These are phyloP conservation scores for Pyxicephalus adspersus DNA, from an alignment of 2,113 vertebrate species.

Conservation along the genomic window DNA sequence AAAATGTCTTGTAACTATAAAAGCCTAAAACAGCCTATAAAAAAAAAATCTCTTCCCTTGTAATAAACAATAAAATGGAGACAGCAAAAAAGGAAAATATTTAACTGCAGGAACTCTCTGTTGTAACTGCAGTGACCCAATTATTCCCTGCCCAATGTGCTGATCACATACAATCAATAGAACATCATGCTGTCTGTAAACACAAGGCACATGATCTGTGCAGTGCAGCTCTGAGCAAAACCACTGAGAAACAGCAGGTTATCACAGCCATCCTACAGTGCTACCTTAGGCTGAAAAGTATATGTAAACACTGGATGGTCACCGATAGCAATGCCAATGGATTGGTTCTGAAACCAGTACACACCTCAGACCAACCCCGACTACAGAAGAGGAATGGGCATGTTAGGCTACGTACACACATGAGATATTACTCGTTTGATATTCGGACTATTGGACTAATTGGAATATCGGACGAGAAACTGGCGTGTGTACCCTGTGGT, in stretches of 20 bases:
- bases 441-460: too few relatives aligned
- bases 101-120: not conserved
- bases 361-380: too few relatives aligned
- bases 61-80: not conserved
- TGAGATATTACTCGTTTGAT: too few relatives aligned
- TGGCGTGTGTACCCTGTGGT: too few relatives aligned
- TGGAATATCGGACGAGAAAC: too few relatives aligned
- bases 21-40: not conserved
- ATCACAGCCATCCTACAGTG: not conserved
- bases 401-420: too few relatives aligned
- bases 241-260: not conserved
- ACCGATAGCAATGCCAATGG: too few relatives aligned
- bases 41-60: not conserved
- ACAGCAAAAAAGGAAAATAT: not conserved
- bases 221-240: not conserved
- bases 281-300: too few relatives aligned
- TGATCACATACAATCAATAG: constrained; percentile 4
- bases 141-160: not conserved
- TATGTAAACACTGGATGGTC: too few relatives aligned
- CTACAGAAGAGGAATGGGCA: too few relatives aligned
- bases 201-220: not conserved
- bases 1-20: too few relatives aligned
- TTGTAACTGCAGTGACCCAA: constrained; percentile 7
- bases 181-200: constrained; percentile 11
- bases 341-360: too few relatives aligned